A percentile compares a stretch with the other conserved stretches of the same genome.
Conservation (phyloP, 2,888 invertebrate species). For the Epinotia brunnichana region DNA sequence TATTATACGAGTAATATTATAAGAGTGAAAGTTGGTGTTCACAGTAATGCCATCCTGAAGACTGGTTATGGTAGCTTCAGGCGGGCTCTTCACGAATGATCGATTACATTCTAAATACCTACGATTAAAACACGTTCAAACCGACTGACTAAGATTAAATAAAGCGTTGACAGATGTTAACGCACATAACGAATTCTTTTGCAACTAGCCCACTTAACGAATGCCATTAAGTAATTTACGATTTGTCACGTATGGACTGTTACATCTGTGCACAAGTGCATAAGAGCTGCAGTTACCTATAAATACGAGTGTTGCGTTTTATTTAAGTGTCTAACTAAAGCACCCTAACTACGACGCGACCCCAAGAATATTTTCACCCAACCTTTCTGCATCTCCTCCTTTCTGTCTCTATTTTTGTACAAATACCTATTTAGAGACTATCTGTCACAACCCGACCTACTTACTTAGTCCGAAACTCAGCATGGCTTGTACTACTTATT, state of each 20-base stretch:
- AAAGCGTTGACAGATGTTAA: conserved; percentile 9
- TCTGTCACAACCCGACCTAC: too few species aligned
- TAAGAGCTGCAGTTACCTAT: not conserved
- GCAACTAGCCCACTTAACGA: not conserved
- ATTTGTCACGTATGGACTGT: conserved; percentile 1
- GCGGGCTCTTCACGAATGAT: not conserved
- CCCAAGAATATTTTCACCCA: not conserved
- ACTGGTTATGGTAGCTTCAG: conserved; percentile 23
- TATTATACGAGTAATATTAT: not conserved
- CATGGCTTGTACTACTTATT: too few species aligned
- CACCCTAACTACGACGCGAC: not conserved
- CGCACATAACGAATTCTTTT: not conserved
- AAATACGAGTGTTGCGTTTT: conserved; percentile 1
- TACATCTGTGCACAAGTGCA: conserved; percentile 1
- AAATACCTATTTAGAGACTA: too few species aligned
- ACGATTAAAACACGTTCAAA: not conserved
- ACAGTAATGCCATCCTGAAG: conserved; percentile 28
- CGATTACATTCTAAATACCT: not conserved
- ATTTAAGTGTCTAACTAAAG: not conserved
- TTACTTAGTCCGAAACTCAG: too few species aligned
- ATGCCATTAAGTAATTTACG: not conserved
- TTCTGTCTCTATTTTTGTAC: not conserved
- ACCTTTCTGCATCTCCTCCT: not conserved
- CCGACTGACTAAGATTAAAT: not conserved
- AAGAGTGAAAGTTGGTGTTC: conserved; percentile 28